Evolutionary conservation across 2,797 vertebrate species (phyloP).

Genomic region (Rhodeus uyekii): DNA sequence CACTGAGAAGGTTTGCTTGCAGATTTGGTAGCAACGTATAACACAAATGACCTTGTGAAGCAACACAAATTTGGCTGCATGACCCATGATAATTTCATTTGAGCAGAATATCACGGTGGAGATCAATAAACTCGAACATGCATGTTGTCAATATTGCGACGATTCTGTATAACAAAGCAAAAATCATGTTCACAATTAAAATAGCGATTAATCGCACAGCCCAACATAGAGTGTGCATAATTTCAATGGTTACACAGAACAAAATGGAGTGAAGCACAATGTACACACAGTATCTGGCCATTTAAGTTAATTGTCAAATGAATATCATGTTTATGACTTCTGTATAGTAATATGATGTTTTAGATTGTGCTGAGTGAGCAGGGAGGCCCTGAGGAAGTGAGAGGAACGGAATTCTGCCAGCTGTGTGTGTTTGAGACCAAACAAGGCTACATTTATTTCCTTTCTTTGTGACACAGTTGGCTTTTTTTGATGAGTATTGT

Average conservation of each 20-base stretch:
- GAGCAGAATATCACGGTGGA: background rate
- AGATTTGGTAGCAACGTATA: background rate
- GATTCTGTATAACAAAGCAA: no score
- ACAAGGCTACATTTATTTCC: constrained; percentile 35
- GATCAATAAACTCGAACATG: background rate
- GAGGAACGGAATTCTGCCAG: constrained; percentile 40
- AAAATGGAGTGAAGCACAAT: no score
- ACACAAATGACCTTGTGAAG: background rate
- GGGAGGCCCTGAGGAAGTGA: constrained; percentile 54
- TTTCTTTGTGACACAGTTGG: constrained; percentile 8
- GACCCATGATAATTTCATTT: background rate
- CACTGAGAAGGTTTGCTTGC: background rate
- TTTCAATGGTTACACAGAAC: no score
- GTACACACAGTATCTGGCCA: no score
- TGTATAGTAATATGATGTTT: constrained; percentile 22
- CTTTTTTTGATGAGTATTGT: background rate
- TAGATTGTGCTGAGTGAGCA: constrained; percentile 58
- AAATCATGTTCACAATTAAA: no score
- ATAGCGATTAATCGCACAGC: no score
- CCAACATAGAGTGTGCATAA: no score
- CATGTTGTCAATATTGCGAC: background rate
- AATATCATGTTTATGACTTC: background rate
- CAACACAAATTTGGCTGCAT: background rate
- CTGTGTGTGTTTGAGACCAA: background rate
- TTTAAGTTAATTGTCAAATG: no score